Conservation (phyloP, 2,113 vertebrate species). For the Hyla sarda region DNA sequence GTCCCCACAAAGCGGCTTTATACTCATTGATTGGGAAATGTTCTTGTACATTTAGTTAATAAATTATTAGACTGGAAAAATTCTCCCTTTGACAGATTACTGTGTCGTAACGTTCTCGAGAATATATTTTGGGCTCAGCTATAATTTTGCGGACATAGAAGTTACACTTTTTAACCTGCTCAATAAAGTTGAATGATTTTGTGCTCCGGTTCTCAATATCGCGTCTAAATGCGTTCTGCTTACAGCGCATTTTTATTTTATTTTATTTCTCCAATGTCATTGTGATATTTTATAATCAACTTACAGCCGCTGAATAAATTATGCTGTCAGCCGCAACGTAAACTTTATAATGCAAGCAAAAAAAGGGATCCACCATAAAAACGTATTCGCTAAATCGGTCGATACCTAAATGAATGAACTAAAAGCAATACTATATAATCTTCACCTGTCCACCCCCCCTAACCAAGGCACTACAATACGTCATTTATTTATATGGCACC, state of each 20-base stretch:
- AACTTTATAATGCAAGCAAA: not conserved
- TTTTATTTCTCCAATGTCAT: constrained; percentile 28
- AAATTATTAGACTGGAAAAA: no score
- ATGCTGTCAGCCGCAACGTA: not conserved
- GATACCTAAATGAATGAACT: no score
- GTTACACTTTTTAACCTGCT: not conserved
- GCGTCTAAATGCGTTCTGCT: constrained; percentile 15
- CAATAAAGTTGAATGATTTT: not conserved
- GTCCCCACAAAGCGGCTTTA: no score
- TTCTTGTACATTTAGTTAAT: not conserved
- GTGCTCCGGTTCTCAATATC: not conserved
- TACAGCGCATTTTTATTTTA: not conserved
- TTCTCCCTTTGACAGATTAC: no score
- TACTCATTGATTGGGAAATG: no score
- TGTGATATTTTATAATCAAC: constrained; percentile 47
- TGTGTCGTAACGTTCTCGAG: not conserved
- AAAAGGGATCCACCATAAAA: not conserved
- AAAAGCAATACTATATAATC: no score
- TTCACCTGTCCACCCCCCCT: no score
- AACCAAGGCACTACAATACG: no score
- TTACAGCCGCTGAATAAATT: constrained; percentile 32
- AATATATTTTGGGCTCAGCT: not conserved
- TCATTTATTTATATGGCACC: no score
- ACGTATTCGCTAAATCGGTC: no score
- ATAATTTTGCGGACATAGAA: not conserved